A percentile compares a stretch with the other conserved stretches of the same genome.
Conservation (phyloP, 64 coral and sea anemone species). For the Montipora cactus region DNA sequence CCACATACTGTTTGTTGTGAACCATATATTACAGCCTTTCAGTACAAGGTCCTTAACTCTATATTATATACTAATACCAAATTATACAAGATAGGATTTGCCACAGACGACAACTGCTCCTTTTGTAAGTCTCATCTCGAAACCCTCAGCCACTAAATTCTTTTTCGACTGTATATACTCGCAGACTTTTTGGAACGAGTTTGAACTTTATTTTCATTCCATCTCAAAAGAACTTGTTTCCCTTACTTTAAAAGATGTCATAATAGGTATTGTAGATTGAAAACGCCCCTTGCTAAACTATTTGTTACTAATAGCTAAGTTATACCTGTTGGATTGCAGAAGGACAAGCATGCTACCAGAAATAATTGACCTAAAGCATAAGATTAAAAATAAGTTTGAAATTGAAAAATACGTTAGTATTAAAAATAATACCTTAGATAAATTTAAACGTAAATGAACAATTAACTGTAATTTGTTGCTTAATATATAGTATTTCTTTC, state of each 20-base stretch:
- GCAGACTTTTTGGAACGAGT: constrained; percentile 5
- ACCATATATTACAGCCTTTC: constrained; percentile 13
- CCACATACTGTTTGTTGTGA: constrained; percentile 10
- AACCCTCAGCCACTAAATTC: neutral
- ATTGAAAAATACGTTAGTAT: too few species aligned
- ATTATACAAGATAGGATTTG: constrained; percentile 17
- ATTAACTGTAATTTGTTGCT: too few species aligned
- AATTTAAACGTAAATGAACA: neutral
- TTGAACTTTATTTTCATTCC: neutral
- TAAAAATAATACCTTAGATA: too few species aligned
- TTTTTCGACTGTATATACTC: constrained; percentile 10
- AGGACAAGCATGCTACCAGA: too few species aligned
- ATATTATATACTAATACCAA: constrained; percentile 25
- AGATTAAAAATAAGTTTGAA: too few species aligned
- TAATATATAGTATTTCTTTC: too few species aligned
- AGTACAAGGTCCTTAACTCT: neutral
- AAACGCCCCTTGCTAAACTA: too few species aligned
- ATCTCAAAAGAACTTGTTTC: constrained; percentile 11
- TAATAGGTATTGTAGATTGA: neutral
- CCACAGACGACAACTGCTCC: neutral
- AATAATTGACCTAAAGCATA: too few species aligned
- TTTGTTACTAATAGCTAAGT: too few species aligned
- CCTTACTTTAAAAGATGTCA: constrained; percentile 19
- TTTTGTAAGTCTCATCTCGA: neutral
- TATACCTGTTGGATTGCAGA: too few species aligned